Evolutionary conservation across 2,797 vertebrate species (phyloP).

Genomic region (Microhierax caerulescens): DNA sequence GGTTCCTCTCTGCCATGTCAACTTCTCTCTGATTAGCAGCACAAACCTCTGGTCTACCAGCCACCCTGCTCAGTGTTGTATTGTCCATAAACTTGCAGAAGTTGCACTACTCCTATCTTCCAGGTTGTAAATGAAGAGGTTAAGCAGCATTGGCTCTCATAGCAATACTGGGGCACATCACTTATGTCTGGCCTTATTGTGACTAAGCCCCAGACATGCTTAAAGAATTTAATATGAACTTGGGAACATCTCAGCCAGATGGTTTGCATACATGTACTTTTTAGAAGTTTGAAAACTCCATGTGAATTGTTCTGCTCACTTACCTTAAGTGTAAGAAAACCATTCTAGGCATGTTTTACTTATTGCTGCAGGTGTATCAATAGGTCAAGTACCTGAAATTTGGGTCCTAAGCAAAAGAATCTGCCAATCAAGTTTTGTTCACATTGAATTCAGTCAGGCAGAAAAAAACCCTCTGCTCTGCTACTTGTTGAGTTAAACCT

Average conservation of each 20-base stretch:
- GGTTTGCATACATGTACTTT: not conserved
- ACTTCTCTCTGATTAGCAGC: not conserved
- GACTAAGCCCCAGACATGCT: no score
- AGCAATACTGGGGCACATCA: not conserved
- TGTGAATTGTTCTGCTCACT: not conserved
- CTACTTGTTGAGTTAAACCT: not conserved
- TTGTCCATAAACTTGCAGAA: not conserved
- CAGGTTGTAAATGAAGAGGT: not conserved
- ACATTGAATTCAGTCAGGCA: not conserved
- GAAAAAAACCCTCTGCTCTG: not conserved
- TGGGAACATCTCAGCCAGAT: not conserved
- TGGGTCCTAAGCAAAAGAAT: not conserved
- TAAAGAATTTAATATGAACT: not conserved
- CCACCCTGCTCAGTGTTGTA: no score
- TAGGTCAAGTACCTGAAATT: not conserved
- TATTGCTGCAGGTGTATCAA: not conserved
- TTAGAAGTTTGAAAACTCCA: not conserved
- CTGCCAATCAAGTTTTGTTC: not conserved
- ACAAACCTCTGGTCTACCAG: not conserved
- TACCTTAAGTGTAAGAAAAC: not conserved
- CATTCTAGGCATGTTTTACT: not conserved
- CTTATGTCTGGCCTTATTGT: not conserved
- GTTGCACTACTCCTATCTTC: not conserved
- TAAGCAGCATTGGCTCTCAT: not conserved
- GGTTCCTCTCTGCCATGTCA: not conserved